Conservation (phyloP, 2,113 vertebrate species). For the Hippocampus comes region DNA sequence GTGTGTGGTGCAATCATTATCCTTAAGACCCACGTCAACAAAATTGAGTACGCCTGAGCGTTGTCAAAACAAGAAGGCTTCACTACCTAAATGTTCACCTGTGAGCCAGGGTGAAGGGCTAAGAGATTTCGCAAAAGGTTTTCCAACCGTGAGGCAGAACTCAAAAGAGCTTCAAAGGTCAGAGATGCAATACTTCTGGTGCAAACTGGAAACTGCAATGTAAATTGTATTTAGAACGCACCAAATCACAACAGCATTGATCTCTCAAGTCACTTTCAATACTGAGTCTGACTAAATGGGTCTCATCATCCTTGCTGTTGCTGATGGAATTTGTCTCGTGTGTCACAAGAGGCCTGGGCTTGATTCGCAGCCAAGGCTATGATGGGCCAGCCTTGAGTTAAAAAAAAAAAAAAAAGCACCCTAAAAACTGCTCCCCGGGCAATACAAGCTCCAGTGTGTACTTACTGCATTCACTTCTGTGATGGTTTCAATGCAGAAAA, state of each 20-base stretch:
- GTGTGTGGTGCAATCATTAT: background rate
- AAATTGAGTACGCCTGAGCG: background rate
- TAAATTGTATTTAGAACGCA: background rate
- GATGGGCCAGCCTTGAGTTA: too few species aligned
- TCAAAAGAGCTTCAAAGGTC: conserved; percentile 12
- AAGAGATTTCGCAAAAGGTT: conserved; percentile 24
- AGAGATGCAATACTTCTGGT: background rate
- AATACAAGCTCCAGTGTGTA: too few species aligned
- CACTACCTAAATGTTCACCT: background rate
- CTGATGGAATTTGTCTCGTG: too few species aligned
- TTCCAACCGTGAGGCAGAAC: conserved; percentile 17
- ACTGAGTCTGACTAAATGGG: background rate
- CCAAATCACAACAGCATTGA: background rate
- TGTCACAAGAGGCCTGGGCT: too few species aligned
- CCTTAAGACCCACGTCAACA: conserved; percentile 31
- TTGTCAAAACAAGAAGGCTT: background rate
- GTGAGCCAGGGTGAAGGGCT: conserved; percentile 22
- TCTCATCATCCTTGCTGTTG: background rate
- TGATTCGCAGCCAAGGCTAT: too few species aligned
- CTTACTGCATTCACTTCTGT: background rate
- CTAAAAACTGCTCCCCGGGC: too few species aligned
- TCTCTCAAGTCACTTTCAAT: background rate
- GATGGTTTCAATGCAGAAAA: too few species aligned
- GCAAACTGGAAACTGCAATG: background rate
- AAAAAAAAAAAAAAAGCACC: too few species aligned